Base-by-base conservation (phyloP, 2,888 invertebrate genomes). In the Pseudoips prasinana region DNA sequence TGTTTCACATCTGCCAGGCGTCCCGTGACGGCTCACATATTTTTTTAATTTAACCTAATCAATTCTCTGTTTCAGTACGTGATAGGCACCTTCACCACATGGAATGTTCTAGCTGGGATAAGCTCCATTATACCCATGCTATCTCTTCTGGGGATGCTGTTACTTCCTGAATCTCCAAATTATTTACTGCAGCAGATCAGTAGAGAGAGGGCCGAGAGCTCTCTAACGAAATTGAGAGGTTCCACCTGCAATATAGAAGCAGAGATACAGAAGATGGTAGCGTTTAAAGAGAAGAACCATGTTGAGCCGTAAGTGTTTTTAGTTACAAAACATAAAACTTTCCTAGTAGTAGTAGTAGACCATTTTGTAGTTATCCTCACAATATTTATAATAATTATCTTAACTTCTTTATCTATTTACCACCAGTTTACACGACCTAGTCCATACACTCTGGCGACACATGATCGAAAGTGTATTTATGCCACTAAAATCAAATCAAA, bases 121-220 rank as follows among this genome's bases (percentile, higher is more conserved):
- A 93, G 93, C 51, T 83, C 91, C 0, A 64, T 90, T 1, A 61
- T 94, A 0, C 92, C 94, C 0, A 80, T 92, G 0, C 36, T 92
- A 0, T 91, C 93, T 0, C 64, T 94, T 0, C 46, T 92, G 0
- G 74, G 91, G 0, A 91, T 92, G 86, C 76, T 92, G 10, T 65
- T 92, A 7, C 87, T 93, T 32, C 94, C 94, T 0, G 94, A 95
- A 63, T 91, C 94, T 0, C 94, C 95, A 1, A 92, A 93, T 57
- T 94, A 91, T 72, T 90, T 94, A 7, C 85, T 94, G 8, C 90
- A 91, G 1, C 89, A 90, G 24, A 90, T 91, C 40, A 89, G 89
- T 44, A 87, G 89, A 20, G 90, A 91, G 14, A 86, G 91, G 23
- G 94, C 94, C 0, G 80, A 90, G 42, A 82, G 78, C 27, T 91